Base-by-base conservation (phyloP, 1,140 invertebrate species). In the Daktulosphaira vitifoliae region DNA sequence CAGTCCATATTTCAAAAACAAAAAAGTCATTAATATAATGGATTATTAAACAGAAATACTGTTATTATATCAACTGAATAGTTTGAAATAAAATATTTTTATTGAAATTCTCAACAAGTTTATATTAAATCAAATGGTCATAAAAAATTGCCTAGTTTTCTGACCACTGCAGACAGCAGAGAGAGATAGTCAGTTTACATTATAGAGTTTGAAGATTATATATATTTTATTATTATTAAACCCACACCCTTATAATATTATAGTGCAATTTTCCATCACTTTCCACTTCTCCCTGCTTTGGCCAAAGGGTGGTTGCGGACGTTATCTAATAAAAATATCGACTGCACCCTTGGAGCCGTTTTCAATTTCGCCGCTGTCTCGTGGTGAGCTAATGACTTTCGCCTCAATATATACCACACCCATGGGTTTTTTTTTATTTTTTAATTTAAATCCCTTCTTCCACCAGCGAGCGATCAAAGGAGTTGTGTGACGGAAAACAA, bases 241-340 rank as follows among this genome's bases (percentile, higher is more conserved):
- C 42, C 13, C 13, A 33, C 56, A 39, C 56, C 42, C 29, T 33
- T 33, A 33, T 33, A n/a, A n/a, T n/a, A 33, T 33, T 33, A 33
- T 46, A 46, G 42, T 48, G 26, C 38, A 62, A 62, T 62, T 62
- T 62, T 62, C 56, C 42, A 5, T 5, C 26, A 29, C 16, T 59
- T 62, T 53, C 29, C 42, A 11, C 29, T 46, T 25, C 18, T 1
- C 16, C 5, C 4, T 18, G 4, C 26, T 16, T 5, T 15, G 26
- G 56, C 5, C 29, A 62, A 62, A 25, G 56, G 56, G 29, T n/a
- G 42, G 39, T n/a, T n/a, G 54, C 18, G 23, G 39, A 50, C 56
- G 39, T 62, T 62, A 62, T 62, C 56, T 62, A 62, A 62, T 62
- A 62, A 62, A 62, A 62, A 48, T 62, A 62, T 62, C 56, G 56